phyloP scores from a whole-genome alignment of 2,797 vertebrate species.

The Ceryle rudis region DNA sequence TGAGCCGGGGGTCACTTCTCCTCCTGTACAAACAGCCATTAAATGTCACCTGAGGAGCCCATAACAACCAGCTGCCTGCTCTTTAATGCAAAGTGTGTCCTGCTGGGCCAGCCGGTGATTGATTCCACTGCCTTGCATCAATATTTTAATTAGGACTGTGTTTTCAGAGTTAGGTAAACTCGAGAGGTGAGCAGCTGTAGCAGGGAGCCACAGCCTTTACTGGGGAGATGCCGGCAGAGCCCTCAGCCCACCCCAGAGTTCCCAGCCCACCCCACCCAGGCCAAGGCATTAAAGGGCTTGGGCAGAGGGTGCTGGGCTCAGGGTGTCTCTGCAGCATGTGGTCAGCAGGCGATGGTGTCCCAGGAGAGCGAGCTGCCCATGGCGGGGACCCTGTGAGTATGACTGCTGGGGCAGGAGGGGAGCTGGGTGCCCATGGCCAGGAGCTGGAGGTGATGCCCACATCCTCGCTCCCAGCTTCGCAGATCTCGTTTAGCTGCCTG shows the following conservation, averaged over 20 bases:
- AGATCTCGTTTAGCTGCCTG: neutral
- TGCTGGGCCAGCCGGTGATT: neutral
- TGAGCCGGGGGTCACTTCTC: neutral
- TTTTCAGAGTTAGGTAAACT: neutral
- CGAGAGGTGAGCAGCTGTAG: rapidly evolving
- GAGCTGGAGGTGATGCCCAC: rapidly evolving
- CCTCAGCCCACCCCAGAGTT: neutral
- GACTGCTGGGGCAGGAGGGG: neutral
- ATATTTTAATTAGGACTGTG: neutral
- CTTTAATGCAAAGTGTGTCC: neutral
- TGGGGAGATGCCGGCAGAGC: neutral
- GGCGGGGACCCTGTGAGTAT: neutral
- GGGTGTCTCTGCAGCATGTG: neutral
- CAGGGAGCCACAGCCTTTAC: neutral
- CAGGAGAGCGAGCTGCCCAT: rapidly evolving
- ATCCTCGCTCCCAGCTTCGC: neutral
- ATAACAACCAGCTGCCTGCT: neutral
- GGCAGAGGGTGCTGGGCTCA: neutral
- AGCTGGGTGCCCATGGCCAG: rapidly evolving
- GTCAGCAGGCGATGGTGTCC: rapidly evolving
- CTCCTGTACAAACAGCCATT: neutral
- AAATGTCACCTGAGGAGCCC: neutral
- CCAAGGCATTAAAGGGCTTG: rapidly evolving
- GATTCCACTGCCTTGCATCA: neutral
- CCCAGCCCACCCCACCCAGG: neutral